Conservation (phyloP, 2,113 vertebrate species). For the Noturus placidus region DNA sequence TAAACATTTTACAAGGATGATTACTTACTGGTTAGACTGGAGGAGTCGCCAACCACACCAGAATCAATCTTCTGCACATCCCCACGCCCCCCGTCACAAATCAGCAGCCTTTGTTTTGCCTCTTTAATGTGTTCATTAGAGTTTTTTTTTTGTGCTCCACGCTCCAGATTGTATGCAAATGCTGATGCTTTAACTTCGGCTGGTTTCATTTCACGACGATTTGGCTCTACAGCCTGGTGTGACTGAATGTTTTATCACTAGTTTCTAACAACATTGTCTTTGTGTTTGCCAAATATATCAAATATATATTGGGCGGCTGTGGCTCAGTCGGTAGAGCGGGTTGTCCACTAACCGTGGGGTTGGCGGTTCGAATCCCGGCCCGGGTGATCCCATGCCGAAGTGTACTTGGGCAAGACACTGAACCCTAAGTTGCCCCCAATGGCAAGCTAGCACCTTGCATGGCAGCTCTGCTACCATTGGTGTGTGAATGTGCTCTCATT, state of each 20-base stretch:
- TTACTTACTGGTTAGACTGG: constrained; percentile 49
- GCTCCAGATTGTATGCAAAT: constrained; percentile 35
- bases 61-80: constrained; percentile 36
- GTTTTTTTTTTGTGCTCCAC: constrained; percentile 9
- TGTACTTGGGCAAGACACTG: too few species aligned
- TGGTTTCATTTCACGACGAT: constrained; percentile 11
- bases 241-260: background rate
- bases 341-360: too few species aligned
- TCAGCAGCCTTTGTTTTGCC: constrained; percentile 1
- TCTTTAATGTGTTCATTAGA: constrained; percentile 24
- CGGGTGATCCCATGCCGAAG: too few species aligned
- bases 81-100: constrained; percentile 12
- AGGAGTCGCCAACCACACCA: constrained; percentile 20
- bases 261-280: background rate
- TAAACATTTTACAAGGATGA: constrained; percentile 56
- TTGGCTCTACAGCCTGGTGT: constrained; percentile 5
- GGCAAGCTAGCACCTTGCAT: too few species aligned
- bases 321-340: too few species aligned
- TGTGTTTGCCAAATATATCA: background rate
- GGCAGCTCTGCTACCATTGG: too few species aligned
- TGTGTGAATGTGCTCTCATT: too few species aligned
- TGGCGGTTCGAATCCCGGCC: too few species aligned
- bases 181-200: constrained; percentile 14
- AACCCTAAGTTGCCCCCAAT: too few species aligned
- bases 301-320: too few species aligned